Evolutionary conservation across 2,888 invertebrate genomes (phyloP).

Genomic region (Nebria salina): DNA sequence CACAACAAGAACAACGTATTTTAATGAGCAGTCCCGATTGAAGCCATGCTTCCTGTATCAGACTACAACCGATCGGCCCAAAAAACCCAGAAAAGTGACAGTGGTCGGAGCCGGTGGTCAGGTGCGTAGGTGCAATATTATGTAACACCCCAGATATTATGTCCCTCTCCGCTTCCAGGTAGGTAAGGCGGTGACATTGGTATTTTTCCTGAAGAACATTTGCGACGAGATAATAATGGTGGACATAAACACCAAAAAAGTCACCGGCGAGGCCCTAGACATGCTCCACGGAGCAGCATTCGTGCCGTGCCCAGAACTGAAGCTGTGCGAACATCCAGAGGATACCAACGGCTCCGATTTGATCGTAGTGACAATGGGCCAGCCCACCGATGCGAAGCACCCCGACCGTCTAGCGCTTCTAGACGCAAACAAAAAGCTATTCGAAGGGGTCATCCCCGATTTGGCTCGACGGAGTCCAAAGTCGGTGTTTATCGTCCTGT

Average conservation of each 20-base stretch:
- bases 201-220: background rate
- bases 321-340: slow-evolving; percentile 78
- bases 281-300: slow-evolving; percentile 89
- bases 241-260: slow-evolving; percentile 66
- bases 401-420: slow-evolving; percentile 86
- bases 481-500: slow-evolving; percentile 68
- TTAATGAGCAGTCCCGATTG: background rate
- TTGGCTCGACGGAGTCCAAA: slow-evolving; percentile 70
- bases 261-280: slow-evolving; percentile 91
- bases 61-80: background rate
- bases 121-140: background rate
- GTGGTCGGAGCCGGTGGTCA: slow-evolving; percentile 18
- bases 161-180: background rate
- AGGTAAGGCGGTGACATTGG: background rate
- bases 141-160: background rate
- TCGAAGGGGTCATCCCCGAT: slow-evolving; percentile 66
- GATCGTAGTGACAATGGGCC: slow-evolving; percentile 91
- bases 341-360: slow-evolving; percentile 82
- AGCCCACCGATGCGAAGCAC: slow-evolving; percentile 82
- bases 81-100: slow-evolving; percentile 25
- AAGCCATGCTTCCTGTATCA: background rate
- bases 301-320: slow-evolving; percentile 80
- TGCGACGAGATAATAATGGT: slow-evolving; percentile 28
- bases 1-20: background rate
- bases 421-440: slow-evolving; percentile 70